Base-by-base conservation (phyloP, 1,140 invertebrate genomes). In the Chymomyza costata region DNA sequence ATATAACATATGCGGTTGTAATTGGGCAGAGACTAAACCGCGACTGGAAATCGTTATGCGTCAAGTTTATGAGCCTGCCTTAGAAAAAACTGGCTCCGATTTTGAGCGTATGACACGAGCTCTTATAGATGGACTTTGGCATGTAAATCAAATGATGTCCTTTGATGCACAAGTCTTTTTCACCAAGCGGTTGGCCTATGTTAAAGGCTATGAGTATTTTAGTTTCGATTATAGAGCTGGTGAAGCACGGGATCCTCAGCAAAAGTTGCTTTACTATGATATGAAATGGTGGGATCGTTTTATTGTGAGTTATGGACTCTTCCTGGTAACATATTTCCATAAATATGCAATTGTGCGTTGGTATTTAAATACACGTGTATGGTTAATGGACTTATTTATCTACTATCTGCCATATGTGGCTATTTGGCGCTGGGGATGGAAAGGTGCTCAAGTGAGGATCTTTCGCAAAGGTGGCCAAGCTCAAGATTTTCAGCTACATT, bases 321-420 rank as follows among this genome's bases (percentile, higher is more conserved):
- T 71, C 17, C 17, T 85, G 3, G 65, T 83, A 5, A 82, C 80
- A 1, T 84, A 65, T 41, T 40, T 83, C 34, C 82, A 85, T 40
- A 67, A 64, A 46, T 85, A 69, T 25, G 40, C 45, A 21, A 32
- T 85, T 17, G 43, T 85, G 5, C 83, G 84, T 6, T 82, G 64
- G 55, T 85, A 84, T 45, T 61, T 84, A 1, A 85, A 85, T 48
- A 71, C 80, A 14, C 74, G 83, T 16, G 53, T 84, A 2, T 74
- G 60, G 64, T 2, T 84, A 17, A 53, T 63, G 39, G 54, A 71
- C 34, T 30, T 76, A 3, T 34, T 85, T 6, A 82, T 68, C 10
- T 71, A 74, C 43, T 85, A 80, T 38, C 83, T 85, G 58, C 84
- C 84, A 30, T 83, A 65, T 37, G 11, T 83, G n/a, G 83, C 84